Evolutionary conservation across 2,888 invertebrate species (phyloP), one percentile per base, ranked within the genome.

Genomic region (Bombyx huttoni): DNA sequence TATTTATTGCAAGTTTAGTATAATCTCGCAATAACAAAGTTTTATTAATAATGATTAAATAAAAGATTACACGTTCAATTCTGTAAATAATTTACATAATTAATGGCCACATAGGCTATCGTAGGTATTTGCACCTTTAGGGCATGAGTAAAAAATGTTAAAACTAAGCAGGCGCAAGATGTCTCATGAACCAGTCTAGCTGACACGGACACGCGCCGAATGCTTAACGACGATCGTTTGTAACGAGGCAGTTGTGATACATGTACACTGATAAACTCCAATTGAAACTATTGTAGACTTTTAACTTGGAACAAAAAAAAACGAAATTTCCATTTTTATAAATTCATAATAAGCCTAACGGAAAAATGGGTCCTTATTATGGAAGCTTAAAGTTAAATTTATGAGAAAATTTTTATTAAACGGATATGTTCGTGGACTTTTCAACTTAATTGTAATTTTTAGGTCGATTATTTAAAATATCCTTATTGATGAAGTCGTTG

Each of bases 151-250:
- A 64, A 62, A 56, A 59, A 59, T 59, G 59, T 60, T 62, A 61
- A 59, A 61, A 56, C 57, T 63, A 62, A 56, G 63, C 59, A 59
- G 59, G 63, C 58, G 70, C 73, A 76, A 75, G 74, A 73, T 76
- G 73, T 69, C 59, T 59, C 58, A 56, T 58, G 64, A 69, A 73
- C 73, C 67, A 68, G 74, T 74, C 62, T 56, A 56, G 53, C 62
- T 48, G 52, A 49, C 52, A 35, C 45, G 40, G 47, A 49, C 49
- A 33, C 45, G 52, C 49, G 56, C 58, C 55, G 56, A 58, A 40
- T 40, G 40, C 12, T 40, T 40, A 40, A 40, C 40, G 40, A 40
- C 40, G 40, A 40, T 40, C 40, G 40, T 40, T 40, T 40, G 40
- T 40, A 40, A 40, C 12, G 40, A 40, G 40, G 12, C 40, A 40